Percentiles rank a stretch among this genome's conserved stretches.
Evolutionary conservation across 2,797 vertebrate genomes (phyloP).

Genomic region (Sebastes matsubarae): DNA sequence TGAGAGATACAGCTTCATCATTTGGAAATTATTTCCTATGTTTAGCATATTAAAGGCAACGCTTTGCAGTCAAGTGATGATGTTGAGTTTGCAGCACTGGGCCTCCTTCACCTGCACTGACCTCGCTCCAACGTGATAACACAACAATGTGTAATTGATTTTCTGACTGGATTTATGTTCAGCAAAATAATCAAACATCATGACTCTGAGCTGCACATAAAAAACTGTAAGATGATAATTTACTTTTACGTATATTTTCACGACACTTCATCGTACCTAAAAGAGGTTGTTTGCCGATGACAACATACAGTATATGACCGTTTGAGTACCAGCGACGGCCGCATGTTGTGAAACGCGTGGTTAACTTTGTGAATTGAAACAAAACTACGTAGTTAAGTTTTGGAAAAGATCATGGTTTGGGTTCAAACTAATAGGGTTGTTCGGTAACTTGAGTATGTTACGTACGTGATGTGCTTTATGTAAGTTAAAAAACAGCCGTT

Average conservation of each 20-base stretch:
- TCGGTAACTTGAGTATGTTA: neutral
- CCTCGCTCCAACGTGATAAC: neutral
- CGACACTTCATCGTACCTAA: neutral
- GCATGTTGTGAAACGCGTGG: neutral
- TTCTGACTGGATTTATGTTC: conserved; percentile 1
- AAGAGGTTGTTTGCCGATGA: neutral
- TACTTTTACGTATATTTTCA: neutral
- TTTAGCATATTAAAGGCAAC: neutral
- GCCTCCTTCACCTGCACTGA: neutral
- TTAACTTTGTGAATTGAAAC: neutral
- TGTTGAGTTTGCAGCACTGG: neutral
- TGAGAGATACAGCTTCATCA: neutral
- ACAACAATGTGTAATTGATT: neutral
- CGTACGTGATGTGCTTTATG: neutral
- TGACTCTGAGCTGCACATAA: neutral
- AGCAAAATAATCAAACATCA: neutral
- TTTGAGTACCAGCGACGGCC: neutral
- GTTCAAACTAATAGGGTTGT: neutral
- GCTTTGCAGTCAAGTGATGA: neutral
- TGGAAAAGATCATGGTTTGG: neutral
- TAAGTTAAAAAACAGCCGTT: neutral
- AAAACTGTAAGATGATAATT: neutral
- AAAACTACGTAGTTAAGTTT: neutral
- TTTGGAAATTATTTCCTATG: neutral
- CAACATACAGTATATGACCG: neutral